Base-by-base conservation (phyloP, 2,113 vertebrate species). In the Crotalus tigris region DNA sequence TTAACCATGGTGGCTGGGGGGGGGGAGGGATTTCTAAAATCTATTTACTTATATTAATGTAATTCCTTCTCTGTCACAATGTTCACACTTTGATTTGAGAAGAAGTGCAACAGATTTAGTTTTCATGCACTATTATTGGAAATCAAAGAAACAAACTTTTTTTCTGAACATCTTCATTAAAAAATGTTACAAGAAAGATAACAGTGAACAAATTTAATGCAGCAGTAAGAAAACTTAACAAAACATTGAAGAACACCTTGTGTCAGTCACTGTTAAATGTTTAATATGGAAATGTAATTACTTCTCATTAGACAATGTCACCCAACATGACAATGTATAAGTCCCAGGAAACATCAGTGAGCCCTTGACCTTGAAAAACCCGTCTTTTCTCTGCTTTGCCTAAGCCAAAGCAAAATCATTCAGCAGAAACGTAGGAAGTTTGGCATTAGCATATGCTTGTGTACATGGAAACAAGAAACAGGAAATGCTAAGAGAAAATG, bases 141-240 rank as follows among this genome's bases (percentile, higher is more conserved):
- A 15, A 93, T 89, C 91, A 85, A 0, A 94, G 92, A 89, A 92
- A 55, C 33, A 0, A 7, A 64, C 13, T 92, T 89, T 92, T 61
- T 46, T 4, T 85, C n/a, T 93, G 90, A 93, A 91, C 24, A 92
- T 94, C 92, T 97, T 96, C 85, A 95, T 95, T 95, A 96, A 24
- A 59, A 49, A 90, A 85, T n/a, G 93, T 96, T 96, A 94, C 94
- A 96, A 91, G 94, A 94, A 94, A 96, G 95, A 96, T 93, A 95
- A 92, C 93, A 53, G 95, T 95, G 96, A 96, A 88, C 91, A 81
- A 92, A 96, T 96, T 96, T 94, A 93, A 26, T 93, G 89, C 92
- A 94, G 88, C n/a, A 96, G 53, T 88, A 90, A 95, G 95, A 90
- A 94, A 95, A 96, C 81, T 93, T 95, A 93, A 90, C 81, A 88